Conservation (phyloP, 2,797 vertebrate genomes). For the Sebastes flavidus region DNA sequence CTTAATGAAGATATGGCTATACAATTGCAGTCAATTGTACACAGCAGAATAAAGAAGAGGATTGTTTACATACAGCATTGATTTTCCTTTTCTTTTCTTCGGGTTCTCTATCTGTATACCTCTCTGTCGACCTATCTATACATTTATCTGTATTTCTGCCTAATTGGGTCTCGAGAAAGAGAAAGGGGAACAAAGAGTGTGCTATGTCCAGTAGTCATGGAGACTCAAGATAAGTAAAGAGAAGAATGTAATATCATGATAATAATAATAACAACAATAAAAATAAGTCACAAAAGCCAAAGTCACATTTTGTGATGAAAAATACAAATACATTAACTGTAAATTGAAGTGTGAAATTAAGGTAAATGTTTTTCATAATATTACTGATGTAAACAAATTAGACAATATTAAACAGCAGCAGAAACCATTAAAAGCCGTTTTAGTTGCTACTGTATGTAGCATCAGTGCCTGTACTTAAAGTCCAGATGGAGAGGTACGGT, state of each 20-base stretch:
- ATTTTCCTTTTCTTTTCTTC: neutral
- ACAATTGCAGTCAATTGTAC: neutral
- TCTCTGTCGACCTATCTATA: neutral
- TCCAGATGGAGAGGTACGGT: neutral
- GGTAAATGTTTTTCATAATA: too few species aligned
- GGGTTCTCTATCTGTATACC: neutral
- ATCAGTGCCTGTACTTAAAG: neutral
- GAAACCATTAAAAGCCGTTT: neutral
- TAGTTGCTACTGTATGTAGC: neutral
- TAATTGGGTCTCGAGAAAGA: neutral
- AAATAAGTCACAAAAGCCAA: neutral
- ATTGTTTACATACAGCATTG: neutral
- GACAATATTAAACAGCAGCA: neutral
- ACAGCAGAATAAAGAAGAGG: neutral
- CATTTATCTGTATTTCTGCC: neutral
- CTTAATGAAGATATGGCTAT: neutral
- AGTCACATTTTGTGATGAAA: too few species aligned
- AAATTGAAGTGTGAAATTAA: too few species aligned
- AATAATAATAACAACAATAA: neutral
- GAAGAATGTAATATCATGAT: neutral
- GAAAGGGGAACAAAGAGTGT: neutral
- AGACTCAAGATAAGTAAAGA: neutral
- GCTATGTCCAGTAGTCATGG: constrained; percentile 7
- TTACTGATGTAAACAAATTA: neutral
- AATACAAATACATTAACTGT: too few species aligned